Conservation (phyloP, 2,113 vertebrate species). For the Halcyon malimbica region DNA sequence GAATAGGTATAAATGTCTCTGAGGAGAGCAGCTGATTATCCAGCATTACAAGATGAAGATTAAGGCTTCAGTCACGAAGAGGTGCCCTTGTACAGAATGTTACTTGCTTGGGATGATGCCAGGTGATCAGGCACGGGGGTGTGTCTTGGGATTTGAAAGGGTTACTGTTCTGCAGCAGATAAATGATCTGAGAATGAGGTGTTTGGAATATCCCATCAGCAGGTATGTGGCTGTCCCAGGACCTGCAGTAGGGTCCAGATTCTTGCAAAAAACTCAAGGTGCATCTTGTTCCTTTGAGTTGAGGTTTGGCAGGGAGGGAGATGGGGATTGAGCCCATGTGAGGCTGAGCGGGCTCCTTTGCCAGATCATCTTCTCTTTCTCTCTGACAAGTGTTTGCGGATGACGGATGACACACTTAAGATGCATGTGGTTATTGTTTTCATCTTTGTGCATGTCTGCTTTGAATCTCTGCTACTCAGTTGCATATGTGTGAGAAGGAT, state of each 20-base stretch:
- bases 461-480: not conserved
- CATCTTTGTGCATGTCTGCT: not conserved
- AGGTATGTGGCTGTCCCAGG: not conserved
- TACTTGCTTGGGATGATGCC: not conserved
- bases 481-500: not conserved
- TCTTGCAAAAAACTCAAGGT: not conserved
- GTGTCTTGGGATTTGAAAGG: not conserved
- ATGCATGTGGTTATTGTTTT: not conserved
- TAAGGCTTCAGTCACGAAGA: not conserved
- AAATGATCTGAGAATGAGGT: not conserved
- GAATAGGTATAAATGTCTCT: not conserved
- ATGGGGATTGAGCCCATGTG: not conserved
- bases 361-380: not conserved
- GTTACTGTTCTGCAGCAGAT: not conserved
- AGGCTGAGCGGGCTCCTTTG: not conserved
- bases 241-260: not conserved
- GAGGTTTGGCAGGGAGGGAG: not conserved
- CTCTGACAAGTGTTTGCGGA: not conserved
- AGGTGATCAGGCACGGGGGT: not conserved
- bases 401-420: not conserved
- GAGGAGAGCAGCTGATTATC: not conserved
- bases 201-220: not conserved
- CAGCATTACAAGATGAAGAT: not conserved
- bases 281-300: not conserved
- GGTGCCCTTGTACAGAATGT: not conserved